Base-by-base conservation (phyloP, 2,888 invertebrate species). In the Chaetogeoica ovagalla region DNA sequence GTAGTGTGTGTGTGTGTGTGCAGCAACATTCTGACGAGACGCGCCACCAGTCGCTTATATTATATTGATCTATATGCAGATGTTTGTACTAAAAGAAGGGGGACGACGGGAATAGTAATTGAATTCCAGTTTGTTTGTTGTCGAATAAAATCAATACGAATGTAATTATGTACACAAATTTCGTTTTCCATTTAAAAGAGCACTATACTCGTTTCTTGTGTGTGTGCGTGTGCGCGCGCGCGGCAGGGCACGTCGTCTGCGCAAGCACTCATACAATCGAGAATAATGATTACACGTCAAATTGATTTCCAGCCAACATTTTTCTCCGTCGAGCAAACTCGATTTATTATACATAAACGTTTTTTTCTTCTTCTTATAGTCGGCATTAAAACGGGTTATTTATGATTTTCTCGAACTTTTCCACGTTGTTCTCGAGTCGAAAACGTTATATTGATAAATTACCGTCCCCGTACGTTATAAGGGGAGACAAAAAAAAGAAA, bases 81-180 rank as follows among this genome's bases (percentile, higher is more conserved):
- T 71, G 65, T 71, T 66, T 43, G 70, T 57, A 43, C 63, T n/a
- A 17, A 70, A 63, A 79, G 79, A 63, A 71, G 57, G 39, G 77
- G 57, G 19, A 30, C 30, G 48, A 21, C 60, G 60, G 60, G 48
- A 23, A 19, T 23, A 63, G 71, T 71, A 63, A 79, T 71, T 79
- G 71, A 71, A 79, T 79, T 79, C 63, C 65, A 2, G 60, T 77
- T 79, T 63, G 79, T 79, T 79, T 79, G 70, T 57, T 23, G 63
- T 63, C 63, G 71, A 43, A 71, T 57, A 79, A 79, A 79, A 79
- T 79, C 79, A 79, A 79, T 79, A 79, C 70, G 52, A 62, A 71
- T 21, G 69, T 71, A 79, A 79, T 79, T 70, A 69, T 79, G 70
- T 70, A 79, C 63, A 79, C 70, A 79, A 71, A 63, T 63, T 70